Conservation (phyloP, 2,113 vertebrate species). For the Gnathonemus echidnorhynchus region DNA sequence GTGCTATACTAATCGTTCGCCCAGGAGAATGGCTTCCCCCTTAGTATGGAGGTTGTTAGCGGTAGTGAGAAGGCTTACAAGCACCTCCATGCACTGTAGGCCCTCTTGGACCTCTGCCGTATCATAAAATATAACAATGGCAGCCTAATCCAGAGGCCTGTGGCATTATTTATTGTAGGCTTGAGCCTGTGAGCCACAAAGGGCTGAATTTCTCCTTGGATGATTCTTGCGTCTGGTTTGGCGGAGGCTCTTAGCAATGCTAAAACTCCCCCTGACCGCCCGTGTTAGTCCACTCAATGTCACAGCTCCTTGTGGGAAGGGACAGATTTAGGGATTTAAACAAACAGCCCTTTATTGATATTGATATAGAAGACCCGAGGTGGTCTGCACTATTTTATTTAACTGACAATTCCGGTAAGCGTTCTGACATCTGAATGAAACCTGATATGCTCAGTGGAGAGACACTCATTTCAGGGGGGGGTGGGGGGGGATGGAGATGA, state of each 20-base stretch:
- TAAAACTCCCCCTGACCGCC: not conserved
- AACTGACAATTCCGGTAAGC: not conserved
- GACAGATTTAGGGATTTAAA: conserved; percentile 14
- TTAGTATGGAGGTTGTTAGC: not conserved
- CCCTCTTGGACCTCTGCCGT: not conserved
- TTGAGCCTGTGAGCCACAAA: not conserved
- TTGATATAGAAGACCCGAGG: not conserved
- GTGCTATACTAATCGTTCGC: not conserved
- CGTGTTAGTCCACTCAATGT: not conserved
- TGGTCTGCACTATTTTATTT: conserved; percentile 3
- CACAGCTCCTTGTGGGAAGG: conserved; percentile 4
- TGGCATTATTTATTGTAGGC: not conserved
- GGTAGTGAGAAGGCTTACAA: not conserved
- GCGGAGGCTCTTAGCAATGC: not conserved
- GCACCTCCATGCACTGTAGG: not conserved
- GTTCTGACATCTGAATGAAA: conserved; percentile 7
- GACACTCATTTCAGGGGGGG: not conserved
- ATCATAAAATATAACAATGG: not conserved
- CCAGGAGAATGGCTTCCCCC: not conserved
- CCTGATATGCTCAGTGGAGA: not conserved
- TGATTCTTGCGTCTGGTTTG: not conserved
- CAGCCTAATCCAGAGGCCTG: not conserved
- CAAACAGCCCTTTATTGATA: conserved; percentile 12
- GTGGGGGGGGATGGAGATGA: not conserved
- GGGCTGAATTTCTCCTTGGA: not conserved